Conservation (phyloP, 2,888 invertebrate species). For the Caradrina kadenii region DNA sequence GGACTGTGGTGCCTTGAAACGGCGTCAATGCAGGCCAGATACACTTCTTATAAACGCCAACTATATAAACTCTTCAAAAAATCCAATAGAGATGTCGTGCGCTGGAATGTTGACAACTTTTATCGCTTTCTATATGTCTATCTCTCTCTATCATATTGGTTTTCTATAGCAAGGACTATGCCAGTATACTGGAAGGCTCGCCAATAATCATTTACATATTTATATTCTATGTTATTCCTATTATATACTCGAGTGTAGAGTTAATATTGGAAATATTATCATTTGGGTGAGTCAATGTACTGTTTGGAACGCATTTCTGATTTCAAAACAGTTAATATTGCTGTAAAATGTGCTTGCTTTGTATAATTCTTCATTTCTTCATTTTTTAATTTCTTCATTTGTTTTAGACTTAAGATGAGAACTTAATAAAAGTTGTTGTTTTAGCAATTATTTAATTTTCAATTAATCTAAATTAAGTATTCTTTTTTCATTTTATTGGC, state of each 20-base stretch:
- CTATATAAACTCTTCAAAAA: neutral
- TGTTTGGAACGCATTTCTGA: constrained; percentile 11
- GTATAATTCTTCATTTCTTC: constrained; percentile 11
- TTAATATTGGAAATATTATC: constrained; percentile 9
- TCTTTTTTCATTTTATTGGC: constrained; percentile 1
- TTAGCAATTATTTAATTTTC: neutral
- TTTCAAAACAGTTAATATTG: constrained; percentile 53
- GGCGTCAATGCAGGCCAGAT: no score
- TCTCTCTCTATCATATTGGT: neutral
- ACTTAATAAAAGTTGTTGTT: neutral
- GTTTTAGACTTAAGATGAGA: neutral
- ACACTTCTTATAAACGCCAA: neutral
- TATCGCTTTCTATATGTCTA: neutral
- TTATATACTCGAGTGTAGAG: constrained; percentile 25
- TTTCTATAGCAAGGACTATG: neutral
- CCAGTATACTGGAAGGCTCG: constrained; percentile 11
- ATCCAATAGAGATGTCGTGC: neutral
- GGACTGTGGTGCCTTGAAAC: no score
- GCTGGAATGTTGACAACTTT: neutral
- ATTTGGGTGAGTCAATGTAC: constrained; percentile 23
- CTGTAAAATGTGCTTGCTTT: constrained; percentile 23
- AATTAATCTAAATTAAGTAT: neutral
- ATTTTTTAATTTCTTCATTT: constrained; percentile 13
- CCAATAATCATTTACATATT: constrained; percentile 38
- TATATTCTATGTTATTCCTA: constrained; percentile 29